Base-by-base conservation (phyloP, 2,888 invertebrate species). In the Halictus quadricinctus region DNA sequence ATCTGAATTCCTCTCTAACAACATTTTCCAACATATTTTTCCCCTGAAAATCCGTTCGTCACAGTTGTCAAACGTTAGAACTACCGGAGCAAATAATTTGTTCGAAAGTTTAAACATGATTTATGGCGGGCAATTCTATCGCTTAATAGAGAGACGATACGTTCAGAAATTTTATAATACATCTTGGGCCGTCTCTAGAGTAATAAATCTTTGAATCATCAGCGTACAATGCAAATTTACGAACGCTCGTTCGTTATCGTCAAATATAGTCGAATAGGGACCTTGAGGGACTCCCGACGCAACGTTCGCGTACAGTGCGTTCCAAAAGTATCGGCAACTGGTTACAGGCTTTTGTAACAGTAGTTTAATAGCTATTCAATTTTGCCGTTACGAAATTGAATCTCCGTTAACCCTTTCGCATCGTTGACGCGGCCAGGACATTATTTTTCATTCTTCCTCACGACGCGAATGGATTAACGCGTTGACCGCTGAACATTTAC, bases 61-160 rank as follows among this genome's bases (percentile, higher is more conserved):
- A 21, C 21, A 8, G 8, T 54, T 1, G 10, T 54, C 21, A n/a
- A 21, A 21, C 54, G 54, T 2, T 0, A 54, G 7, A 21, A 54
- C 2, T 1, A 0, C 0, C 21, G 8, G 8, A 8, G 0, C 8
- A 54, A n/a, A 1, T 4, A 18, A n/a, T n/a, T 10, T 4, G 58
- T 58, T n/a, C n/a, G 1, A n/a, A 0, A 58, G 58, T n/a, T 58
- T 58, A 12, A n/a, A 58, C 3, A 12, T n/a, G 58, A 58, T 58
- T n/a, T n/a, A 58, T 1, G 5, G n/a, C n/a, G 58, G 58, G n/a
- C 12, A n/a, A 58, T 12, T 12, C 8, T n/a, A 12, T n/a, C n/a
- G 58, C 12, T 54, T n/a, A n/a, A 58, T 58, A n/a, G n/a, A 58
- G 12, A n/a, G n/a, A 58, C 12, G n/a, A n/a, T 12, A 1, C 12